Percentiles rank a stretch among this genome's conserved stretches.
phyloP scores from a whole-genome alignment of 2,113 vertebrate species.

The Myotis davidii region DNA sequence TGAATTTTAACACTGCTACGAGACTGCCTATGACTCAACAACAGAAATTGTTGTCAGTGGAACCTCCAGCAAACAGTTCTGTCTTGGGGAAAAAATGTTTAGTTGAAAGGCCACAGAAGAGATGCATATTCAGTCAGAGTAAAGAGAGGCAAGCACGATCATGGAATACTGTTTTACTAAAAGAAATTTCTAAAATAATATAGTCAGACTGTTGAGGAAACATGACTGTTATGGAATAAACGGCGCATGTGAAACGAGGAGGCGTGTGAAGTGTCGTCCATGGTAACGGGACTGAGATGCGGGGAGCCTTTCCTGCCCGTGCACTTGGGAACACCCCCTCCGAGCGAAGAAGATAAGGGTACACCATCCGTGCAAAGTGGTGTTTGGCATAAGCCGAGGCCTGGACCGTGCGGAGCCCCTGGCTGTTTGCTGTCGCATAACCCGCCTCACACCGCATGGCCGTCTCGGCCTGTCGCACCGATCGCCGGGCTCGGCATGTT shows the following conservation, averaged over 20 bases:
- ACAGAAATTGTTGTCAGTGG: slow-evolving; percentile 83
- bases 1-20: slow-evolving; percentile 78
- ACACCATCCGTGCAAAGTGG: not conserved
- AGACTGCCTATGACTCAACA: slow-evolving; percentile 80
- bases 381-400: not conserved
- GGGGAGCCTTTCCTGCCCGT: slow-evolving; percentile 41
- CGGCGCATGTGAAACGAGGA: slow-evolving; percentile 46
- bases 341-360: slow-evolving; percentile 1
- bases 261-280: slow-evolving; percentile 58
- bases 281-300: not conserved
- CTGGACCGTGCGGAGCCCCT: slow-evolving; percentile 7
- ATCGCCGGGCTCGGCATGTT: not conserved
- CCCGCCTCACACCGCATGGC: slow-evolving; percentile 46
- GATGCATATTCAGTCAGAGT: slow-evolving; percentile 41
- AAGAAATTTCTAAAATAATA: slow-evolving; percentile 68
- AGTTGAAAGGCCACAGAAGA: slow-evolving; percentile 66
- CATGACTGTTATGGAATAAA: slow-evolving; percentile 75
- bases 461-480: slow-evolving; percentile 44
- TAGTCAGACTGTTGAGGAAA: slow-evolving; percentile 73
- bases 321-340: slow-evolving; percentile 57
- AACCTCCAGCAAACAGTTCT: slow-evolving; percentile 80
- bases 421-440: slow-evolving; percentile 44
- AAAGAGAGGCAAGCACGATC: slow-evolving; percentile 60
- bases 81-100: slow-evolving; percentile 77
- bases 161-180: slow-evolving; percentile 69